phyloP scores from a whole-genome alignment of 2,113 vertebrate genomes.

The Steatornis caripensis region DNA sequence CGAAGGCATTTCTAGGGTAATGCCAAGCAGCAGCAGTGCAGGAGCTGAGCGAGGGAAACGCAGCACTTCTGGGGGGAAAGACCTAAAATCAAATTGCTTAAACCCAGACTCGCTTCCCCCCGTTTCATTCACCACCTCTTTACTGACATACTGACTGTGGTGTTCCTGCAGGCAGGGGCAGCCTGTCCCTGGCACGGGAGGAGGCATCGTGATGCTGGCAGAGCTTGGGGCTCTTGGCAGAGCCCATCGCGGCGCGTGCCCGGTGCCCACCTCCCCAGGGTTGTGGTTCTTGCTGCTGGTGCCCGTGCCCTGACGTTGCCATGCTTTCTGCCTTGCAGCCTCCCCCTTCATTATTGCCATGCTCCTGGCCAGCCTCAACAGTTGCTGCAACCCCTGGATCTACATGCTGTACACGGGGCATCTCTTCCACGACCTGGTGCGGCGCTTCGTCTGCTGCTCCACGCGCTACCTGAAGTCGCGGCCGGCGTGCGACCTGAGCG shows the following conservation, averaged over 20 bases:
- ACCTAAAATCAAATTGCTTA: rapidly evolving
- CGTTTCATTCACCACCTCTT: neutral
- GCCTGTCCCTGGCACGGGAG: too few relatives aligned
- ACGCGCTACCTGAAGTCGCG: slow-evolving; percentile 49
- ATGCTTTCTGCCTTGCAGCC: slow-evolving; percentile 61
- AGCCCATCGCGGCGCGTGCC: rapidly evolving
- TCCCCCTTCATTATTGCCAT: slow-evolving; percentile 89
- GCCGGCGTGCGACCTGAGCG: slow-evolving; percentile 75
- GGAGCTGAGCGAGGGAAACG: neutral
- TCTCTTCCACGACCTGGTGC: slow-evolving; percentile 84
- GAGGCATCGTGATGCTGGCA: rapidly evolving
- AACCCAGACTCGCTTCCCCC: rapidly evolving
- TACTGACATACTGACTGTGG: rapidly evolving
- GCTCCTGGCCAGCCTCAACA: slow-evolving; percentile 92
- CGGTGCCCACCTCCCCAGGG: neutral
- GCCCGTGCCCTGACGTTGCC: neutral
- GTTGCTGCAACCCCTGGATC: slow-evolving; percentile 97
- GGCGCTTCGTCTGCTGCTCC: slow-evolving; percentile 83
- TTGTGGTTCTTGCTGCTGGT: rapidly evolving
- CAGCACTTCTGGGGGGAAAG: too few relatives aligned
- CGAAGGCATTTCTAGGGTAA: rapidly evolving
- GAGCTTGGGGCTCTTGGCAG: neutral
- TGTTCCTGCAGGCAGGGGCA: too few relatives aligned
- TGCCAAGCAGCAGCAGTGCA: rapidly evolving
- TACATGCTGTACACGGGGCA: slow-evolving; percentile 93